Conservation (phyloP, 2,113 vertebrate species). For the Centropus bengalensis region DNA sequence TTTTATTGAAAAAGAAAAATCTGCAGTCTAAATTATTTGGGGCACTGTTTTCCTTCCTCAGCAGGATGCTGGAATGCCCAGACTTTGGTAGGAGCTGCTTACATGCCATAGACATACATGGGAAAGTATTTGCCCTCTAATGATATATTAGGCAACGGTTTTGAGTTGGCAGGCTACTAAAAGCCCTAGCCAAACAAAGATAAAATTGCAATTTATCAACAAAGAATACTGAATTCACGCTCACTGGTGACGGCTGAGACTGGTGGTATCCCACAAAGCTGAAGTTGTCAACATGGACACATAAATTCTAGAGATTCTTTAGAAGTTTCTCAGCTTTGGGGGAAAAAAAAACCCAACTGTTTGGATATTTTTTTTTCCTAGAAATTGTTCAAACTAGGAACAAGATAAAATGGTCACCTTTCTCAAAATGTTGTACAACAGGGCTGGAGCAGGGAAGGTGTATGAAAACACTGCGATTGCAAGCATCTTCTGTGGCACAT, state of each 20-base stretch:
- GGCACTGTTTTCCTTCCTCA: conserved; percentile 39
- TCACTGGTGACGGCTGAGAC: background rate
- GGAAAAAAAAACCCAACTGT: background rate
- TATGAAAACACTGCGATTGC: background rate
- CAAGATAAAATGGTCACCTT: background rate
- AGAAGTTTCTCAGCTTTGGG: background rate
- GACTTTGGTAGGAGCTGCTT: background rate
- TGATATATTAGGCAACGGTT: conserved; percentile 57
- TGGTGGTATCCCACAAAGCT: background rate
- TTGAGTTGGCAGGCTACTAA: conserved; percentile 56
- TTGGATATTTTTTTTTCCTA: background rate
- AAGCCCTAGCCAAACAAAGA: conserved; percentile 49
- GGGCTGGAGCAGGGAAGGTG: background rate
- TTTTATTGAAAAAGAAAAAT: conserved; percentile 47
- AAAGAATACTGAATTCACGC: conserved; percentile 36
- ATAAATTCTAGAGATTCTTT: background rate
- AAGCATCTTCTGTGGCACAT: background rate
- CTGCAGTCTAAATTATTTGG: conserved; percentile 17
- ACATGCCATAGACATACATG: background rate
- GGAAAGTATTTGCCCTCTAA: background rate
- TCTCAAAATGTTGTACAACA: background rate
- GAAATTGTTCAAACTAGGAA: background rate
- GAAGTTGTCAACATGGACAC: background rate
- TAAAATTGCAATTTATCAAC: conserved; percentile 53
- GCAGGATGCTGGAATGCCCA: conserved; percentile 22